These are phyloP conservation scores for Motacilla alba DNA, from an alignment of 2,113 vertebrate genomes.

Conservation along the genomic window DNA sequence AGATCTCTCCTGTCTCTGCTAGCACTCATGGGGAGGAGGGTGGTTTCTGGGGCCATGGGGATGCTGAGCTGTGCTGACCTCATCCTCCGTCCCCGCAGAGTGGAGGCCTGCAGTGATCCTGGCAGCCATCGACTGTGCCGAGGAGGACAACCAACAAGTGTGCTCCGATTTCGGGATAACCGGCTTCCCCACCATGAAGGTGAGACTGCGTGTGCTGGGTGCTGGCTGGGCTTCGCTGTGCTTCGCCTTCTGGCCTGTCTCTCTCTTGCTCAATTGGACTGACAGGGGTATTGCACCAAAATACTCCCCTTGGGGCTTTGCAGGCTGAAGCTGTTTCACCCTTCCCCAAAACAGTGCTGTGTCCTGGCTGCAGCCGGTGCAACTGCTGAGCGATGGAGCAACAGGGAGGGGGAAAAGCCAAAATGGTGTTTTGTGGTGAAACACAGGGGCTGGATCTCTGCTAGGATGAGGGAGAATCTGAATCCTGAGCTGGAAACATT, in stretches of 20 bases:
- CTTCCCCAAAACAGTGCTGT: background rate
- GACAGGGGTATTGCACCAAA: background rate
- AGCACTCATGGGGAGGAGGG: rapidly evolving
- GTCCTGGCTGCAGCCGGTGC: rapidly evolving
- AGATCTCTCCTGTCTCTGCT: rapidly evolving
- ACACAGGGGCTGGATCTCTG: rapidly evolving
- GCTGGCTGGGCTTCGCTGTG: background rate
- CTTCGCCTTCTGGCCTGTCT: background rate
- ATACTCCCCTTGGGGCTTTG: background rate
- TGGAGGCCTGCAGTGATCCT: constrained; percentile 72
- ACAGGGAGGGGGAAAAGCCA: background rate
- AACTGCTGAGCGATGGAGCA: background rate
- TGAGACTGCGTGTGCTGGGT: rapidly evolving
- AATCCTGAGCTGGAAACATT: background rate
- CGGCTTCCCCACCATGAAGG: constrained; percentile 72
- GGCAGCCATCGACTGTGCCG: constrained; percentile 68
- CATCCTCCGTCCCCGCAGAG: constrained; percentile 1
- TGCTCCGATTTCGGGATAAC: constrained; percentile 67
- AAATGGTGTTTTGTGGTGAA: background rate
- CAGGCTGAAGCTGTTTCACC: background rate
- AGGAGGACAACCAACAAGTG: constrained; percentile 50
- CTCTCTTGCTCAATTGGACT: background rate
- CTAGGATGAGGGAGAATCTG: background rate
- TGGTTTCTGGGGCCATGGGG: rapidly evolving
- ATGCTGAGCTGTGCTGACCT: background rate